phyloP scores from a whole-genome alignment of 2,113 vertebrate genomes.

The Galbula dea region DNA sequence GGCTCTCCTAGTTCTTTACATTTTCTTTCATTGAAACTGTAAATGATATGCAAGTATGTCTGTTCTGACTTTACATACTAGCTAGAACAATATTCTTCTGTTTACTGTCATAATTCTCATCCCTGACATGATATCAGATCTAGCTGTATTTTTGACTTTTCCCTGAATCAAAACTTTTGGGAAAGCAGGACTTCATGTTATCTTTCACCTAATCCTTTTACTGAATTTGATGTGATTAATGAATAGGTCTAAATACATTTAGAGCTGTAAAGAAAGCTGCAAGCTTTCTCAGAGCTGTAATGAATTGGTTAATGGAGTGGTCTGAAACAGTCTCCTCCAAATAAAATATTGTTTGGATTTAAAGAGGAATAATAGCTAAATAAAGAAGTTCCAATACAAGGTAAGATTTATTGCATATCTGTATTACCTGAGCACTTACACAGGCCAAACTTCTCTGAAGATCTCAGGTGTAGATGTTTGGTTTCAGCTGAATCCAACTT shows the following conservation, averaged over 20 bases:
- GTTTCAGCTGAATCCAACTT: neutral
- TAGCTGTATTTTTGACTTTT: neutral
- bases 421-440: neutral
- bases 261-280: neutral
- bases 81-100: neutral
- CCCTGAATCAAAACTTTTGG: neutral
- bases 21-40: neutral
- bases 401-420: neutral
- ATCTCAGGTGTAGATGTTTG: neutral
- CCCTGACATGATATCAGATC: neutral
- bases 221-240: neutral
- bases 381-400: neutral
- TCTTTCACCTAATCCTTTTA: neutral
- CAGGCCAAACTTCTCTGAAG: neutral
- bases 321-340: neutral
- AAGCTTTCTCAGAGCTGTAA: neutral
- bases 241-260: neutral
- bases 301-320: neutral
- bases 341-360: neutral
- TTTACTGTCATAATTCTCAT: neutral
- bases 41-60: neutral
- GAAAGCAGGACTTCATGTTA: neutral
- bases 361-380: neutral
- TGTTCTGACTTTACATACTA: neutral
- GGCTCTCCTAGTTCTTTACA: neutral